Conservation (phyloP, 2,113 vertebrate species). For the Podarcis muralis region DNA sequence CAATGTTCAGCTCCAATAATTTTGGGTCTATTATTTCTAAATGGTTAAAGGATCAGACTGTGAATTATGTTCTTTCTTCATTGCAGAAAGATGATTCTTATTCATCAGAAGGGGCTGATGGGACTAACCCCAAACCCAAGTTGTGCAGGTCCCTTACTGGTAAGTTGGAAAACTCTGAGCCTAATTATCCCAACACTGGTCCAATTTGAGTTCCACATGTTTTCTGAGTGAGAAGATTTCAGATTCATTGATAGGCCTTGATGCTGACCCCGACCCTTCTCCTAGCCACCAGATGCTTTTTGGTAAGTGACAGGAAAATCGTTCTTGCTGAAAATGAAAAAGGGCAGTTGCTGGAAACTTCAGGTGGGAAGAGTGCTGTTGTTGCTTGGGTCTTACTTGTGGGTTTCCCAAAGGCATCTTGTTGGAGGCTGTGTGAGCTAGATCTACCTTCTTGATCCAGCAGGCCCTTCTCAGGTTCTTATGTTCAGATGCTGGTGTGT, state of each 20-base stretch:
- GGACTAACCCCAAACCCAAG: not conserved
- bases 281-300: not conserved
- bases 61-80: conserved; percentile 21
- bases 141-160: conserved; percentile 58
- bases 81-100: conserved; percentile 55
- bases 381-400: too few species aligned
- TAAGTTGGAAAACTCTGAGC: conserved; percentile 38
- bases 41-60: not conserved
- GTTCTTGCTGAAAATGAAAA: not conserved
- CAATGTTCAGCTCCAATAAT: not conserved
- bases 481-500: too few species aligned
- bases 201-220: too few species aligned
- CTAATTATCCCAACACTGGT: too few species aligned
- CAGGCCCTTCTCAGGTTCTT: too few species aligned
- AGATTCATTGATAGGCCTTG: not conserved
- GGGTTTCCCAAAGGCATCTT: too few species aligned
- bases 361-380: too few species aligned
- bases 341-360: not conserved
- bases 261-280: not conserved
- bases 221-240: not conserved
- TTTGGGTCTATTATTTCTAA: not conserved
- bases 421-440: too few species aligned
- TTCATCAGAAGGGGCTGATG: not conserved
- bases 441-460: too few species aligned
- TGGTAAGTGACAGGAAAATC: not conserved